Percentiles rank a stretch among this genome's conserved stretches.
Conservation (phyloP, 2,797 vertebrate species). For the Protonibea diacanthus region DNA sequence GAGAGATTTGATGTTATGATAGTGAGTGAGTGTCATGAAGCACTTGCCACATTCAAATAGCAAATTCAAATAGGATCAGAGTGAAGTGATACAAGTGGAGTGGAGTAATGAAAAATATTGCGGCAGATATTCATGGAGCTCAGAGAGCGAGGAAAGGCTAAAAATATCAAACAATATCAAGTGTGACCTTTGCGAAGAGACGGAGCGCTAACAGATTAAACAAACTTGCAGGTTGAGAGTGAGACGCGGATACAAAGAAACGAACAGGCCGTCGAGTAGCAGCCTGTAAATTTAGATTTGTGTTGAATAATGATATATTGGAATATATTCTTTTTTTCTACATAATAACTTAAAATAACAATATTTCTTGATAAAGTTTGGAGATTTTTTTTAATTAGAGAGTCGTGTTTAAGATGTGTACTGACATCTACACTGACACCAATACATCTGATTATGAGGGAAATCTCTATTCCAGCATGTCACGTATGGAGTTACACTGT, state of each 20-base stretch:
- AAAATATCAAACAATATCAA: slow-evolving; percentile 27
- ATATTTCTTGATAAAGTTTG: too few relatives aligned
- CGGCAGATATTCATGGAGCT: background rate
- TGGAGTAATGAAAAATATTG: background rate
- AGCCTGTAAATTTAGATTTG: background rate
- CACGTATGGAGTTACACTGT: too few relatives aligned
- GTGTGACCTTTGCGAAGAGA: slow-evolving; percentile 38
- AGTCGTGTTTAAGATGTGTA: too few relatives aligned
- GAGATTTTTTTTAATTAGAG: too few relatives aligned
- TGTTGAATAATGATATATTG: background rate
- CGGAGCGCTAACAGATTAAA: slow-evolving; percentile 8
- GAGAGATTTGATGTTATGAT: background rate
- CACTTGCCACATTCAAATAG: background rate
- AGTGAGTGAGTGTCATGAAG: background rate
- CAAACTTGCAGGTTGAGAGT: slow-evolving; percentile 2
- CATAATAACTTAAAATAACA: background rate
- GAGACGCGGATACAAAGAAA: background rate
- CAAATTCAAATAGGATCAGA: background rate
- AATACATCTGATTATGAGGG: too few relatives aligned
- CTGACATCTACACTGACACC: too few relatives aligned
- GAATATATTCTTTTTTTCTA: background rate
- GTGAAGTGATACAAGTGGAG: background rate
- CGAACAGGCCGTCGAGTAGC: background rate
- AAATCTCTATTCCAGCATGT: too few relatives aligned
- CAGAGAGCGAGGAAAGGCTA: background rate